These are phyloP conservation scores for Meriones unguiculatus DNA, from an alignment of 2,113 vertebrate species.

Conservation along the genomic window DNA sequence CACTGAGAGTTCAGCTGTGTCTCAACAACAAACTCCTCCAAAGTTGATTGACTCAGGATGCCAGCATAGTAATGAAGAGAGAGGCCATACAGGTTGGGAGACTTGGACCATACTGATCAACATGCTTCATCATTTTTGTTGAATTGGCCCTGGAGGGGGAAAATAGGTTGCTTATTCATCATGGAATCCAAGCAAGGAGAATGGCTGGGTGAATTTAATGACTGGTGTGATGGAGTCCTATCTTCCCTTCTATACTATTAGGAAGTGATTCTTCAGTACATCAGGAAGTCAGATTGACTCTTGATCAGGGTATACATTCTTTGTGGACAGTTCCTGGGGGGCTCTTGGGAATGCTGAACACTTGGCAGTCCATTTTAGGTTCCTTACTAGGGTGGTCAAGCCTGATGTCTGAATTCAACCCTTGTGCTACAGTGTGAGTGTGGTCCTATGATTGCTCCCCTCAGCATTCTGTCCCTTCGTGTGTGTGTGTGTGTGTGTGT, in stretches of 20 bases:
- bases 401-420: background rate
- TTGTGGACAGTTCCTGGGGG: background rate
- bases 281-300: background rate
- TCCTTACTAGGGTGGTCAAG: background rate
- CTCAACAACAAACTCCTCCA: background rate
- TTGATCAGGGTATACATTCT: background rate
- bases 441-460: too few species aligned
- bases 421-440: background rate
- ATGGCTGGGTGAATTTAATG: constrained; percentile 5
- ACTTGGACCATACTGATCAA: background rate
- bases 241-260: background rate
- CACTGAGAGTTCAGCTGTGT: background rate
- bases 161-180: constrained; percentile 44
- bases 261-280: background rate
- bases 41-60: background rate
- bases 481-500: background rate
- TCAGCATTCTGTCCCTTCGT: background rate
- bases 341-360: background rate
- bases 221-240: background rate
- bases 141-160: constrained; percentile 5
- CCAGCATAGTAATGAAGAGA: background rate
- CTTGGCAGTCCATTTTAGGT: background rate
- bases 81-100: background rate
- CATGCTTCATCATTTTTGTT: background rate
- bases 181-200: background rate